A percentile compares a stretch with the other conserved stretches of the same genome.
These are phyloP conservation scores for Chesias legatella DNA, from an alignment of 2,888 invertebrate genomes.

Conservation along the genomic window DNA sequence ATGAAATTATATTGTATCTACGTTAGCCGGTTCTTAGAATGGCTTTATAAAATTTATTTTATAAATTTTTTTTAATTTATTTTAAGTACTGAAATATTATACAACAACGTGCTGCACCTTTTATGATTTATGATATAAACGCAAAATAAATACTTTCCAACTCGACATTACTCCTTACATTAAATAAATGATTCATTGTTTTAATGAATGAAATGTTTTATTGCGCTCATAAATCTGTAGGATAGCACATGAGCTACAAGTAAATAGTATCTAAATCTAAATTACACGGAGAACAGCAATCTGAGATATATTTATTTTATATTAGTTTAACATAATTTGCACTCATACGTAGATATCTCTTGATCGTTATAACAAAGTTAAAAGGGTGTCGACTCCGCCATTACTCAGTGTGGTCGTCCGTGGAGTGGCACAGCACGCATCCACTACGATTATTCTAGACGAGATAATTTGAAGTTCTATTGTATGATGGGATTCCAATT, in stretches of 20 bases:
- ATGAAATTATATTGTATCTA: too few relatives aligned
- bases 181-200: too few relatives aligned
- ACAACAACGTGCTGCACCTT: too few relatives aligned
- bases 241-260: neutral
- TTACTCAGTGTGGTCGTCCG: slow-evolving; percentile 1
- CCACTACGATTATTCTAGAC: slow-evolving; percentile 5
- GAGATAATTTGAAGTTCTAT: slow-evolving; percentile 9
- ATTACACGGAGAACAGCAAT: too few relatives aligned
- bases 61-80: too few relatives aligned
- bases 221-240: slow-evolving; percentile 5
- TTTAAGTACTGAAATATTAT: too few relatives aligned
- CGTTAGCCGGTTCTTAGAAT: too few relatives aligned
- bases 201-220: slow-evolving; percentile 8
- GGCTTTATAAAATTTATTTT: too few relatives aligned
- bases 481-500: slow-evolving; percentile 7
- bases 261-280: slow-evolving; percentile 6
- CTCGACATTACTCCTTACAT: slow-evolving; percentile 8
- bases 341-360: slow-evolving; percentile 1
- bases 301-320: too few relatives aligned
- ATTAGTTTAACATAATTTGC: neutral
- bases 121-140: too few relatives aligned
- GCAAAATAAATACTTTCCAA: slow-evolving; percentile 9
- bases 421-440: neutral
- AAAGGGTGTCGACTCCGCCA: slow-evolving; percentile 1
- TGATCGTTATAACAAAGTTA: slow-evolving; percentile 2